Evolutionary conservation across 2,888 invertebrate species (phyloP).

Genomic region (Neoaliturus tenellus): DNA sequence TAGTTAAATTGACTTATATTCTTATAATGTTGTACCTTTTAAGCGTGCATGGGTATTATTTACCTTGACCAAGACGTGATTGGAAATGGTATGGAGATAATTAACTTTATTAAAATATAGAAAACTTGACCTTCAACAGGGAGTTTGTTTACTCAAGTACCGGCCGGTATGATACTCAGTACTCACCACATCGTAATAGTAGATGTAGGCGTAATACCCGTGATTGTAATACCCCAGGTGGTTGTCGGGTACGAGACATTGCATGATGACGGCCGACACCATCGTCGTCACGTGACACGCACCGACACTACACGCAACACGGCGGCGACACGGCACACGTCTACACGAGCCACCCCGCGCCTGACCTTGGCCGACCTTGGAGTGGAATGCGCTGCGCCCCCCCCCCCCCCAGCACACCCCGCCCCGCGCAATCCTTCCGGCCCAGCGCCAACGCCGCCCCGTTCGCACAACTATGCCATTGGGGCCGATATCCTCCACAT

Average conservation of each 20-base stretch:
- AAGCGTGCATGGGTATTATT: too few relatives aligned
- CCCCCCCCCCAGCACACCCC: background rate
- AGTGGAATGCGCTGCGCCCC: slow-evolving; percentile 22
- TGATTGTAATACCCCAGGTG: slow-evolving; percentile 7
- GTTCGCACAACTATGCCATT: slow-evolving; percentile 49
- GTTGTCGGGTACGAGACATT: slow-evolving; percentile 27
- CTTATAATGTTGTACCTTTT: too few relatives aligned
- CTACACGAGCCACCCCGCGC: slow-evolving; percentile 13
- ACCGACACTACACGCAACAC: background rate
- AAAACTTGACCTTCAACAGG: too few relatives aligned
- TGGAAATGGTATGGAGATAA: too few relatives aligned
- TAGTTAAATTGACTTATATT: too few relatives aligned
- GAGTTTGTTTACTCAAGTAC: too few relatives aligned
- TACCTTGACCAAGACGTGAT: too few relatives aligned
- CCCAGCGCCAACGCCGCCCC: background rate
- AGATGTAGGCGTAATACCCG: slow-evolving; percentile 32
- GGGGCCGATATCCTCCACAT: slow-evolving; percentile 38
- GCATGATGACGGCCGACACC: slow-evolving; percentile 4
- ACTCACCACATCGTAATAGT: slow-evolving; percentile 48
- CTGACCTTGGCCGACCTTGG: slow-evolving; percentile 49
- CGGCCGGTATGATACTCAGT: background rate
- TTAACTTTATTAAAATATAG: too few relatives aligned
- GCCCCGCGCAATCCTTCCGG: background rate
- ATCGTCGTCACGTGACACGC: slow-evolving; percentile 16
- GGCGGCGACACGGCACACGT: background rate